phyloP scores from a whole-genome alignment of 2,888 invertebrate species.

The Acrocyrtus sp. region DNA sequence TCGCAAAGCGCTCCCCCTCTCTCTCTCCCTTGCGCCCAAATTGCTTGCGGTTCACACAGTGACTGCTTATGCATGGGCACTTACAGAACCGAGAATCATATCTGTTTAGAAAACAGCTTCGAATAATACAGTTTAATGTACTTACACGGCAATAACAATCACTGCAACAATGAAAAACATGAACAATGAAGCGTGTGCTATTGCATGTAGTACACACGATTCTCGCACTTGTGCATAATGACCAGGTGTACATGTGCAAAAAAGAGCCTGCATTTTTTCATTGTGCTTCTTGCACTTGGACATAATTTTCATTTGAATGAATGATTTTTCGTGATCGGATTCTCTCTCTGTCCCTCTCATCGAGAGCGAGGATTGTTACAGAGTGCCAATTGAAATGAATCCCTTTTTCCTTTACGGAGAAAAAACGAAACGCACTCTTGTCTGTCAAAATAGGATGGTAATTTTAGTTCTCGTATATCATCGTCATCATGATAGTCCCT shows the following conservation, averaged over 20 bases:
- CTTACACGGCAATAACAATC: conserved; percentile 4
- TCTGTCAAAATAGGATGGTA: too few species aligned
- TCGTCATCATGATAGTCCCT: too few species aligned
- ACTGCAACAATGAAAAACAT: conserved; percentile 12
- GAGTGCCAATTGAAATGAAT: neutral
- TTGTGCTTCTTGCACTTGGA: conserved; percentile 17
- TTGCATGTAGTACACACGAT: neutral
- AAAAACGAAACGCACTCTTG: too few species aligned
- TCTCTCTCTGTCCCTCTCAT: neutral
- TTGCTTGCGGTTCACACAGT: too few species aligned
- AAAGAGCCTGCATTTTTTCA: too few species aligned
- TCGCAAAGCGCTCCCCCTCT: too few species aligned
- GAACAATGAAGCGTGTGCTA: conserved; percentile 13
- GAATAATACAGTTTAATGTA: neutral
- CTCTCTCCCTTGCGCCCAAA: too few species aligned
- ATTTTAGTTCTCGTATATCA: neutral
- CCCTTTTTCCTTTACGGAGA: too few species aligned
- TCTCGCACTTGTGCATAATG: conserved; percentile 13
- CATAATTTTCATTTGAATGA: neutral
- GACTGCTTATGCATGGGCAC: too few species aligned
- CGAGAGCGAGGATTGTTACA: neutral
- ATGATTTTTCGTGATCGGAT: conserved; percentile 31
- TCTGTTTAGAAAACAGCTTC: too few species aligned
- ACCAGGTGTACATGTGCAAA: too few species aligned
- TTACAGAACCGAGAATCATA: too few species aligned